Evolutionary conservation across 2,888 invertebrate species (phyloP), one percentile per base, ranked within the genome.

Genomic region (Dione juno): DNA sequence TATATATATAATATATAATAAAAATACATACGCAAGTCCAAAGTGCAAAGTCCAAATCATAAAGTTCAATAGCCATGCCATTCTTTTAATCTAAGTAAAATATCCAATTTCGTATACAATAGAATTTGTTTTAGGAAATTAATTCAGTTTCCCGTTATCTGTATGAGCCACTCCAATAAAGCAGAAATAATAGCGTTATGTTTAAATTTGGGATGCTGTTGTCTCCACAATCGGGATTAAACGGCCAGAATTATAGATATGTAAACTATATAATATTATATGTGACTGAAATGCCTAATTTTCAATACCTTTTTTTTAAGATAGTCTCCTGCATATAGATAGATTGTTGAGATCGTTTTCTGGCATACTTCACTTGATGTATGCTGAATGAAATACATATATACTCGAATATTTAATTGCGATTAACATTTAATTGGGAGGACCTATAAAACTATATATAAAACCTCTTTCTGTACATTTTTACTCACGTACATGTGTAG

Each of bases 81-180:
- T 61, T n/a, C 28, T 11, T 61, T 61, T 45, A 61, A 61, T 61
- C n/a, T 45, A n/a, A 45, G 3, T 43, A 64, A 64, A 64, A 64
- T 50, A 50, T 64, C 50, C 64, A 50, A 37, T 64, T 50, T 16
- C 48, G 14, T 13, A 9, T 35, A 53, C 53, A 63, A 69, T 48
- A 48, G 63, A 57, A 69, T 64, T 54, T 37, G 63, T 52, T 63
- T 69, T 21, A 54, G 63, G 9, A 48, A 69, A 69, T 69, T 43
- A 54, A 63, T 61, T 69, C 69, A 66, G 72, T 63, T 72, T 57
- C 43, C 48, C 21, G 54, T 63, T 72, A 69, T 72, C 72, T 48
- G 10, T 40, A 63, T 57, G 66, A 72, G 66, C 50, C 71, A 69
- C 68, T 21, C 68, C 16, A 68, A 68, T 68, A 68, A 54, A 69